Evolutionary conservation across 1,140 invertebrate species (phyloP), one percentile per base, ranked within the genome.

Genomic region (Papilio polyxenes): DNA sequence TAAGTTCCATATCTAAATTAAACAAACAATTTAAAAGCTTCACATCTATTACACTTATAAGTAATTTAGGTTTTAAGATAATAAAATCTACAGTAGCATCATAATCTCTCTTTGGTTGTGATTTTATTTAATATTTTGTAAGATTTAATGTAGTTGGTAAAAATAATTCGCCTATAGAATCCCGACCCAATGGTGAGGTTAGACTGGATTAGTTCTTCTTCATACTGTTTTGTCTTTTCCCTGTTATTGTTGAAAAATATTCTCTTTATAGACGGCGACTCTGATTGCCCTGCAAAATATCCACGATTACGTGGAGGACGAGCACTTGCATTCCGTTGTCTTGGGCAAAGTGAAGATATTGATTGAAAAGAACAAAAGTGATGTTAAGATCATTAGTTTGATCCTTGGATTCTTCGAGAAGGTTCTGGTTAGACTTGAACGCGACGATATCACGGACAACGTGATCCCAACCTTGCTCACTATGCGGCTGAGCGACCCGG

Each of bases 381-480:
- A 98, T 89, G 91, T 97, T 3, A 97, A 97, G 87, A 96, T 98
- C 65, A 96, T 98, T 9, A 96, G 97, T 86, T 97, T 97, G 84
- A 97, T 97, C 15, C 93, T 98, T 0, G 96, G 96, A 2, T 97
- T 97, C 89, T 96, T 97, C 53, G 97, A 98, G 89, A 96, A 96
- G 81, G 97, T 97, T 2, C 93, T 99, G 72, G 96, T 97, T 84
- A 96, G 98, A 80, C 95, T 99, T 81, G 98, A 99, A 84, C 97
- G 98, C 85, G 96, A 96, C 75, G 91, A 95, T 88, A 98, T 99
- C 75, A 96, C 98, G 83, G 98, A 99, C 86, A 97, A 98, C 85
- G 98, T 99, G 0, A 95, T 99, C 84, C 98, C 98, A 1, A 95
- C 99, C 81, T 95, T 99, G n/a, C 97, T 97, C 83, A 97, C 98